Evolutionary conservation across 2,888 invertebrate species (phyloP).

Genomic region (Tenthredo amoena): DNA sequence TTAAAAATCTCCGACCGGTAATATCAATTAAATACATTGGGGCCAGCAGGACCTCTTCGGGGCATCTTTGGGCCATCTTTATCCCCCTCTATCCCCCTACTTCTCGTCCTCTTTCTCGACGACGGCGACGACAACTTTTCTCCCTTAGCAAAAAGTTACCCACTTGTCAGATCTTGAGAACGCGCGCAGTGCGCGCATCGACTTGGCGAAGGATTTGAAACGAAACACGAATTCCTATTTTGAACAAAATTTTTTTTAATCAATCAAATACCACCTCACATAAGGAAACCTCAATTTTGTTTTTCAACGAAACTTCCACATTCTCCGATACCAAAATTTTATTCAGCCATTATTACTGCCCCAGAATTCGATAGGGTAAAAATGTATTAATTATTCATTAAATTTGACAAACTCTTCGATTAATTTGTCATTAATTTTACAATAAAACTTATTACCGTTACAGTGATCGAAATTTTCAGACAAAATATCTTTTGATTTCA

Average conservation of each 20-base stretch:
- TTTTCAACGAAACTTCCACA: background rate
- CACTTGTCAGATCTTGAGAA: constrained; percentile 61
- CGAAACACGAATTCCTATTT: constrained; percentile 19
- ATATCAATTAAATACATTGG: constrained; percentile 73
- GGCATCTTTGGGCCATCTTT: constrained; percentile 33
- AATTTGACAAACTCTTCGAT: background rate
- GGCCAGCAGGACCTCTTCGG: constrained; percentile 48
- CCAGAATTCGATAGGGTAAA: background rate
- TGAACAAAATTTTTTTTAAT: constrained; percentile 22
- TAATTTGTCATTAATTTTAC: background rate
- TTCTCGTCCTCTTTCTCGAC: constrained; percentile 33
- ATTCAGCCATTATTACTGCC: background rate
- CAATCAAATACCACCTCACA: background rate
- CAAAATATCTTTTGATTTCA: background rate
- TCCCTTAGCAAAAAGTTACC: constrained; percentile 61
- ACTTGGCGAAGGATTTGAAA: constrained; percentile 17
- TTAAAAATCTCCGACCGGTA: constrained; percentile 68
- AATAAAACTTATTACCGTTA: background rate
- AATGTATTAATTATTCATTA: background rate
- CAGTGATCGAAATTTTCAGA: background rate
- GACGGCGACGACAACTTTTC: constrained; percentile 55
- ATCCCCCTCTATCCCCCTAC: background rate
- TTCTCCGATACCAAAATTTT: background rate
- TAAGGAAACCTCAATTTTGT: background rate
- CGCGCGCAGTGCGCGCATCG: constrained; percentile 7